Percentiles rank a stretch among this genome's conserved stretches.
These are phyloP conservation scores for Brassicogethes aeneus DNA, from an alignment of 2,888 invertebrate genomes.

Conservation along the genomic window DNA sequence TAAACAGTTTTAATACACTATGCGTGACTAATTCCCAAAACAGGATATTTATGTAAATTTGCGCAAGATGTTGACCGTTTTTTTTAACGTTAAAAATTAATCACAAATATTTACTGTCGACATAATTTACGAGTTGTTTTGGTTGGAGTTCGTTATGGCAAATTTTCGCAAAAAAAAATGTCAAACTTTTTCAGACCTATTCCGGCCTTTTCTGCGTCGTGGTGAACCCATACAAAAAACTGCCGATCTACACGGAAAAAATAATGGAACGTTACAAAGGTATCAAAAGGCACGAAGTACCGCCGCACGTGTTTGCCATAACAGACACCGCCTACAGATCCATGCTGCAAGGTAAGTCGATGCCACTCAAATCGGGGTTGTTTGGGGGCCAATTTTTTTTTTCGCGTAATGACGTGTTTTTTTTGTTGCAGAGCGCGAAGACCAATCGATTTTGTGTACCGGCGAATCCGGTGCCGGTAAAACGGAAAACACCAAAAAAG, in stretches of 20 bases:
- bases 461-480: conserved; percentile 99
- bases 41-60: no score
- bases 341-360: conserved; percentile 88
- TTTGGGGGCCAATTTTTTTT: no score
- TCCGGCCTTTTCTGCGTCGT: conserved; percentile 99
- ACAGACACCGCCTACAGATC: conserved; percentile 98
- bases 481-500: conserved; percentile 99
- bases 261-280: conserved; percentile 99
- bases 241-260: conserved; percentile 99
- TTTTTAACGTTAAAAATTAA: no score
- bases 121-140: no score
- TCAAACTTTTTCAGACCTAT: conserved; percentile 98
- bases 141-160: no score
- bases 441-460: conserved; percentile 98
- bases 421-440: conserved; percentile 84
- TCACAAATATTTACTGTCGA: no score
- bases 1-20: no score
- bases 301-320: conserved; percentile 99
- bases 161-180: no score
- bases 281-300: conserved; percentile 97
- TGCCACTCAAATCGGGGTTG: no score
- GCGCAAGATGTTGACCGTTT: no score
- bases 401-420: no score
- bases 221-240: conserved; percentile 97
- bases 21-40: no score